Base-by-base conservation (phyloP, 2,888 invertebrate species). In the Galerucella nymphaeae region DNA sequence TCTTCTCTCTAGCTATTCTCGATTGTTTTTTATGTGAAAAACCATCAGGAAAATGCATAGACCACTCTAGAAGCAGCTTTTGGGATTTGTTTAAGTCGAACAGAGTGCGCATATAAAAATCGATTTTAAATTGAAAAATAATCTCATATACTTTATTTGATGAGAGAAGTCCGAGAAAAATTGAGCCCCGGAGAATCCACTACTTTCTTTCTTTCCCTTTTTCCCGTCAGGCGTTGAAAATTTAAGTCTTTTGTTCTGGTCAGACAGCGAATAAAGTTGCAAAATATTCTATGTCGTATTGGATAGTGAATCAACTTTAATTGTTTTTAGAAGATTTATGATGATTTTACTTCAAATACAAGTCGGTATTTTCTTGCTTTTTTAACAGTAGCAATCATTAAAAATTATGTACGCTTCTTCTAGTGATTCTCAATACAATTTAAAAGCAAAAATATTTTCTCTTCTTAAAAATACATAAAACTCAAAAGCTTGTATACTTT, bases 121-220 rank as follows among this genome's bases (percentile, higher is more conserved):
- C 55, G 61, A 71, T 71, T 71, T 71, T 62, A 71, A 66, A 64
- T 66, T 48, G 55, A 45, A 62, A 68, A 66, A 71, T 55, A 66
- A 42, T 71, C 50, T 59, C 53, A 66, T 66, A 20, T 71, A 61
- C 57, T 71, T 62, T 64, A 57, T 50, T 71, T 50, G 59, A 71
- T 61, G 61, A 71, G 61, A 57, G 57, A 38, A 23, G 38, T 41
- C 23, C 58, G 65, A 42, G 50, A 45, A 66, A 45, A 53, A 63
- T 45, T 45, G 45, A 45, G 8, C 45, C 48, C 63, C 5, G 42
- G 45, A 18, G 18, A 45, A 20, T 45, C 23, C 20, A 23, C 14
- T 11, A 23, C 20, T 45, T 59, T 59, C 23, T 30, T 30, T 38
- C 13, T n/a, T n/a, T n/a, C n/a, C 20, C 23, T 2, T 59, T 59